Conservation (phyloP, 2,888 invertebrate species). For the Malthinus flaveolus region DNA sequence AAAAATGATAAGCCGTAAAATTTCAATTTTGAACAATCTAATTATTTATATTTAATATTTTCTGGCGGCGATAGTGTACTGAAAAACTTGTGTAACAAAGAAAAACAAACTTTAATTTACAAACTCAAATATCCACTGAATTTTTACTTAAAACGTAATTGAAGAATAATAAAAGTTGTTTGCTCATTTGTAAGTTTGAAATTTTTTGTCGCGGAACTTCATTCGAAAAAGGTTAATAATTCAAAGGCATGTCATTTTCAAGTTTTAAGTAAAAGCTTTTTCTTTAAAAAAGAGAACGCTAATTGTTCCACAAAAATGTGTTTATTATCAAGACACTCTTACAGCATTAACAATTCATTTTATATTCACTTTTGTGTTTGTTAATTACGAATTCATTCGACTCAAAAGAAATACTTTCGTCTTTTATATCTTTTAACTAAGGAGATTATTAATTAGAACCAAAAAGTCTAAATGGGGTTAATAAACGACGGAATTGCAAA, state of each 20-base stretch:
- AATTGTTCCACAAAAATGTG: slow-evolving; percentile 26
- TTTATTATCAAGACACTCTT: slow-evolving; percentile 25
- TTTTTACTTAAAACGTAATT: background rate
- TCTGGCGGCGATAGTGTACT: too few species aligned
- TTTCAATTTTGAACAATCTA: too few species aligned
- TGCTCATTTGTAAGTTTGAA: background rate
- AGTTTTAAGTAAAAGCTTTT: background rate
- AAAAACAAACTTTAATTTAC: too few species aligned
- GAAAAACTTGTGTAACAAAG: too few species aligned
- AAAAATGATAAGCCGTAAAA: too few species aligned
- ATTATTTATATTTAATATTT: too few species aligned
- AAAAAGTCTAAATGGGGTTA: too few species aligned
- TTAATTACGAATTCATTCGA: slow-evolving; percentile 25
- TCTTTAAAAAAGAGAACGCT: slow-evolving; percentile 17
- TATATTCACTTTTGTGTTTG: slow-evolving; percentile 18
- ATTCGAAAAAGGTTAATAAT: too few species aligned
- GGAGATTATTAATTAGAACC: slow-evolving; percentile 3
- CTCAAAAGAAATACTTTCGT: slow-evolving; percentile 23
- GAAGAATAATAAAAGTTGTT: slow-evolving; percentile 5
- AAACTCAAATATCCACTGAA: too few species aligned
- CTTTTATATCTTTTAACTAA: slow-evolving; percentile 18
- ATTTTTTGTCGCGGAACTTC: background rate
- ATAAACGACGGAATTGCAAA: background rate
- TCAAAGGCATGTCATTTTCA: too few species aligned
- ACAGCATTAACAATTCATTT: slow-evolving; percentile 24